Base-by-base conservation (phyloP, 92 coral and sea anemone species). In the Phymanthus crucifer region DNA sequence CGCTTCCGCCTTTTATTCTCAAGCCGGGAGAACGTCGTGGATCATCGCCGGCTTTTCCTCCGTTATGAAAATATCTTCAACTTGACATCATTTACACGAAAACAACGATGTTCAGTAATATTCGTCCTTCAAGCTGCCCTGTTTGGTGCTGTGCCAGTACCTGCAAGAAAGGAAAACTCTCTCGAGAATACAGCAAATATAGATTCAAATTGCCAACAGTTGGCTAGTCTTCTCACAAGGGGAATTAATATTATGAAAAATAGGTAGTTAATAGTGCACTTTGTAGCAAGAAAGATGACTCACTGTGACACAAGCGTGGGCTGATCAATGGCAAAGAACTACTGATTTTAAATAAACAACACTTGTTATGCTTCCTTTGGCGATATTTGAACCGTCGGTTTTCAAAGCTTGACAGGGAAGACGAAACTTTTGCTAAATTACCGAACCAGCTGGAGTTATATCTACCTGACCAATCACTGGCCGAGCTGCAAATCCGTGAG, bases 1-100 rank as follows among this genome's bases (percentile, higher is more conserved):
- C 68, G 68, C 35, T 61, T 61, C 68, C 68, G 68, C 11, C 64
- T 54, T 54, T 54, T 54, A 54, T 21, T 54, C 10, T 54, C 64
- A 54, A 54, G 57, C 26, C 64, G 11, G 27, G 27, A 14, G 64
- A 54, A 24, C 21, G 64, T 54, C 29, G 19, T 50, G 14, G 57
- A 50, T 14, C 3, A 38, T 16, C 57, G n/a, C 21, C 57, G n/a
- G n/a, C n/a, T n/a, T n/a, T n/a, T 16, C 14, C 4, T 21, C 64
- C 64, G 24, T 54, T 54, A 21, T 21, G 64, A 54, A 54, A 54
- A 54, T 21, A 54, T 54, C 27, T 54, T 54, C 64, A 24, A 11
- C 64, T 54, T 21, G 1, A 54, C 64, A 21, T 54, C 27, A 21
- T 54, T 54, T 54, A 19, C 64, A 54, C 48, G 48, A 43, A 3